Conservation (phyloP, 1,140 invertebrate species). For the Hyles euphorbiae region DNA sequence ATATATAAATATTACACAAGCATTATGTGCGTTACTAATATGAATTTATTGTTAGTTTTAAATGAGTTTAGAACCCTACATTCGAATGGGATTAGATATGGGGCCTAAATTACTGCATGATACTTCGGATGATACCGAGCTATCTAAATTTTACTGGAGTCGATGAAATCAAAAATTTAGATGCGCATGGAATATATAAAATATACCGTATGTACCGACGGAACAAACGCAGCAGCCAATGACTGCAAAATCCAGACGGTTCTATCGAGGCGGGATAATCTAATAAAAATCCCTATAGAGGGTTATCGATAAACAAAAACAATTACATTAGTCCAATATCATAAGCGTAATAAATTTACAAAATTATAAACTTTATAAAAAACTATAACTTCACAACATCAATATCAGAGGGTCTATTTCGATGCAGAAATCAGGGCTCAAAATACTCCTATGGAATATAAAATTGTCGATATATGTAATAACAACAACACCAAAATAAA, state of each 20-base stretch:
- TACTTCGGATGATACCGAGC: conserved; percentile 31
- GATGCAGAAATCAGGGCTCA: conserved; percentile 63
- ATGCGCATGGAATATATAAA: conserved; percentile 15
- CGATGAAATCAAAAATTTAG: conserved; percentile 20
- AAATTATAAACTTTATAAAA: conserved; percentile 33
- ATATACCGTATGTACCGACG: conserved; percentile 47
- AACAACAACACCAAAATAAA: conserved; percentile 69
- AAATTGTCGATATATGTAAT: conserved; percentile 49
- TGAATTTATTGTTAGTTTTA: conserved; percentile 19
- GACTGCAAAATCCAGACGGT: conserved; percentile 55
- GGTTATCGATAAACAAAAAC: conserved; percentile 37
- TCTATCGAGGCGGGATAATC: conserved; percentile 67
- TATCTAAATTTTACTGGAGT: conserved; percentile 38
- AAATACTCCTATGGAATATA: conserved; percentile 55
- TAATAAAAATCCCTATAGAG: conserved; percentile 65
- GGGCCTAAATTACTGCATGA: conserved; percentile 19
- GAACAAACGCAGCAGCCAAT: conserved; percentile 48
- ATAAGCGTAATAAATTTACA: conserved; percentile 48
- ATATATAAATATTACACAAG: conserved; percentile 42
- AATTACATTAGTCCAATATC: conserved; percentile 31
- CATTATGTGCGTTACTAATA: conserved; percentile 24
- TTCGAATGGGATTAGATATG: conserved; percentile 30
- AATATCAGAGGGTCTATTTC: conserved; percentile 65
- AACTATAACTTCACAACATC: conserved; percentile 67
- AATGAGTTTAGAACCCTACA: conserved; percentile 34